These are phyloP conservation scores for Sympetrum striolatum DNA, from an alignment of 2,888 invertebrate species.

Conservation along the genomic window DNA sequence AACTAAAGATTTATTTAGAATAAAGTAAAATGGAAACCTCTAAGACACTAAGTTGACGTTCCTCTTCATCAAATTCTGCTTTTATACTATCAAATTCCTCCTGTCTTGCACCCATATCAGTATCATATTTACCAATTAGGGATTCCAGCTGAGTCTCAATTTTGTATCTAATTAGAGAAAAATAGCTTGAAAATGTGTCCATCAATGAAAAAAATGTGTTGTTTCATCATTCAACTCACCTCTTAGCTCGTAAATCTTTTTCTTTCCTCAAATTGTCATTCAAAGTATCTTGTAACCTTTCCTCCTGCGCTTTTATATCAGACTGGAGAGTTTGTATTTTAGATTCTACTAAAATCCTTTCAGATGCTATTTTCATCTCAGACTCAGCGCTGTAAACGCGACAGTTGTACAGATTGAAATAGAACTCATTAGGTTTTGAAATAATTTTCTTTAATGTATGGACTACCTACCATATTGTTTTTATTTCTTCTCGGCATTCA, in stretches of 20 bases:
- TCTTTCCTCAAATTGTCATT: slow-evolving; percentile 62
- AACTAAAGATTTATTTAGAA: no score
- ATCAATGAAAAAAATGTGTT: neutral
- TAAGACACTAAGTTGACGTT: slow-evolving; percentile 59
- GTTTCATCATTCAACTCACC: slow-evolving; percentile 52
- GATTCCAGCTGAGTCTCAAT: slow-evolving; percentile 66
- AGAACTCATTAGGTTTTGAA: neutral
- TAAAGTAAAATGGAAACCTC: slow-evolving; percentile 53
- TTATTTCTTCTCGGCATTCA: slow-evolving; percentile 51
- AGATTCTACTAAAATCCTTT: slow-evolving; percentile 61
- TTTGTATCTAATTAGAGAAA: slow-evolving; percentile 56
- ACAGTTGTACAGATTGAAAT: neutral
- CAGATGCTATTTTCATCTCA: slow-evolving; percentile 64
- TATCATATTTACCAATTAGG: slow-evolving; percentile 68
- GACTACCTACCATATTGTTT: slow-evolving; percentile 49
- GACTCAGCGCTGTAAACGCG: slow-evolving; percentile 58
- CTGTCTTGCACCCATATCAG: slow-evolving; percentile 67
- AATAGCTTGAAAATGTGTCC: neutral
- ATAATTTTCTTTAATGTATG: neutral
- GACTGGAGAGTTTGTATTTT: slow-evolving; percentile 62
- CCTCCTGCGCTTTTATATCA: slow-evolving; percentile 60
- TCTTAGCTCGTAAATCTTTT: slow-evolving; percentile 63
- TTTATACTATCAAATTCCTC: slow-evolving; percentile 63
- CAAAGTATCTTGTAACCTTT: slow-evolving; percentile 61
- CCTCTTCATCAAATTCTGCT: slow-evolving; percentile 63